Evolutionary conservation across 2,888 invertebrate species (phyloP).

Genomic region (Andrena chrysosceles): DNA sequence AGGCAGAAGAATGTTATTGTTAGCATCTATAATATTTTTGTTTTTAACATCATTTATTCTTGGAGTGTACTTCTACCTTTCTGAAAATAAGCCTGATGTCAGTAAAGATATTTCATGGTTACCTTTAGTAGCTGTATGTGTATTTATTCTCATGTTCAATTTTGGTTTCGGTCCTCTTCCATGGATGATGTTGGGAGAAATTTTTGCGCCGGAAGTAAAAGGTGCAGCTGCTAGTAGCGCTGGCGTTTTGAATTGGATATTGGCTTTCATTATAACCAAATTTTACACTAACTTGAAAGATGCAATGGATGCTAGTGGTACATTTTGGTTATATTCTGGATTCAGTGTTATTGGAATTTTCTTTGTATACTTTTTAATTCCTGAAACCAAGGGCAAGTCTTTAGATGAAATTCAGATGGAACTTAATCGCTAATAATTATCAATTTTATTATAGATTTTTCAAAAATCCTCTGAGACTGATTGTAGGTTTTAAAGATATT

Average conservation of each 20-base stretch:
- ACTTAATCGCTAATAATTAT: conserved; percentile 61
- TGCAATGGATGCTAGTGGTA: conserved; percentile 84
- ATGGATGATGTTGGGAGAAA: conserved; percentile 94
- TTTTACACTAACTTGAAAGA: conserved; percentile 87
- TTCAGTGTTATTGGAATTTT: conserved; percentile 88
- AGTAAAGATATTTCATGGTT: conserved; percentile 88
- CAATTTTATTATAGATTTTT: neutral
- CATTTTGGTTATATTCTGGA: conserved; percentile 91
- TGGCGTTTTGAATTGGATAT: conserved; percentile 93
- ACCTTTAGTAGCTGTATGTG: conserved; percentile 90
- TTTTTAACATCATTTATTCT: conserved; percentile 89
- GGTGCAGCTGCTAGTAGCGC: conserved; percentile 91
- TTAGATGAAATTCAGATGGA: conserved; percentile 85
- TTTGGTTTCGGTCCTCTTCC: conserved; percentile 95
- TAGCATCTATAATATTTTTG: conserved; percentile 90
- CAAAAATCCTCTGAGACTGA: neutral
- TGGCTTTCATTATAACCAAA: conserved; percentile 93
- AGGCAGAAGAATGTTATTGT: conserved; percentile 91
- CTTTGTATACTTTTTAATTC: conserved; percentile 89
- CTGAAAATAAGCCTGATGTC: conserved; percentile 80
- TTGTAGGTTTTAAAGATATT: neutral
- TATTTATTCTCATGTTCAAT: conserved; percentile 93
- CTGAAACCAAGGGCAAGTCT: conserved; percentile 86
- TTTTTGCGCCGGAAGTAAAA: conserved; percentile 93
- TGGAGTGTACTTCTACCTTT: conserved; percentile 89